Evolutionary conservation across 2,113 vertebrate genomes (phyloP).

Genomic region (Notarius lentiginosus): DNA sequence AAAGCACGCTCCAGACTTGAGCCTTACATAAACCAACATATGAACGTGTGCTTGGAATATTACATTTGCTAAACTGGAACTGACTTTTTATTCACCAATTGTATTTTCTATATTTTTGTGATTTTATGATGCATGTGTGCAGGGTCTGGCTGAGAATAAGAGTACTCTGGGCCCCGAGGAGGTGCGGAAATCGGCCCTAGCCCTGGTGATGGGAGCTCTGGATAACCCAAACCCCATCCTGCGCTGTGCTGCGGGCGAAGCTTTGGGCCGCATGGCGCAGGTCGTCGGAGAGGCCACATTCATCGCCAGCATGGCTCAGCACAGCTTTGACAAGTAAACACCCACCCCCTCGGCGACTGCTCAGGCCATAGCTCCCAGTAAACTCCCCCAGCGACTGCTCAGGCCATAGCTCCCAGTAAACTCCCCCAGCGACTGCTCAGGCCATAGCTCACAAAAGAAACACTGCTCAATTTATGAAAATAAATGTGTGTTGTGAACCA

Average conservation of each 20-base stretch:
- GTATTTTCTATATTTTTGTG: not conserved
- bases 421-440: not conserved
- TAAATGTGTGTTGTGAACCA: not conserved
- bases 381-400: conserved; percentile 16
- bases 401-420: conserved; percentile 72
- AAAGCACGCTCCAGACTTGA: not conserved
- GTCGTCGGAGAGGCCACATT: conserved; percentile 97
- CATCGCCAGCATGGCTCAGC: conserved; percentile 97
- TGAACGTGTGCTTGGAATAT: not conserved
- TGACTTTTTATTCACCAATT: not conserved
- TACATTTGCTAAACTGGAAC: not conserved
- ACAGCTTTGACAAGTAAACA: conserved; percentile 97
- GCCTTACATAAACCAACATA: not conserved
- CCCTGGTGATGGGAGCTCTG: conserved; percentile 95
- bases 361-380: conserved; percentile 69
- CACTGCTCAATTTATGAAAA: not conserved
- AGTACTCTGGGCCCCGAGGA: conserved; percentile 96
- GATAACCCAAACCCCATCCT: conserved; percentile 98
- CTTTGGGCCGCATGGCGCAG: conserved; percentile 97
- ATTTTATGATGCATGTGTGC: not conserved
- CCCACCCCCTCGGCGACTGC: not conserved
- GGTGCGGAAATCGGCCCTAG: conserved; percentile 93
- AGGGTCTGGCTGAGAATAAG: conserved; percentile 99
- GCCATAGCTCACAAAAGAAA: conserved; percentile 49
- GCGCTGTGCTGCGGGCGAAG: conserved; percentile 95